Evolutionary conservation across 2,888 invertebrate species (phyloP), one percentile per base, ranked within the genome.

Genomic region (Galerucella calmariensis): DNA sequence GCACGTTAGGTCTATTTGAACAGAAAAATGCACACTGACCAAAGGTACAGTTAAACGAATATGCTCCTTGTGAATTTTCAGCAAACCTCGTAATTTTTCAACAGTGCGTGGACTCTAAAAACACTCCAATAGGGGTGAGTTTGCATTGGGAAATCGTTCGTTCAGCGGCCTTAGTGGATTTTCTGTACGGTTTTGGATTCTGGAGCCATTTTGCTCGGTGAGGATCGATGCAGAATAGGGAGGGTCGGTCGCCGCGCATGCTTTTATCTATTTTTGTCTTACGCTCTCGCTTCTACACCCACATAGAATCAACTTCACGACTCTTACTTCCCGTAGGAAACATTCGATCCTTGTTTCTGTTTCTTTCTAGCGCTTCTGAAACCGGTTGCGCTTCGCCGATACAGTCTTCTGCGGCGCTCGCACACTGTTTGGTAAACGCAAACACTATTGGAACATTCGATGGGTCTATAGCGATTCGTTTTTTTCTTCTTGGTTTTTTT

Each of bases 191-290:
- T 85, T 86, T 85, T 84, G 84, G 84, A 83, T 84, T 84, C 85
- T 86, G 87, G 85, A 86, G 88, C 88, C 87, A 87, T 88, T 87
- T 87, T 87, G 88, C 87, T 84, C 85, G 80, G 79, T 71, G 83
- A 72, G 83, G 86, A 88, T 88, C 88, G 88, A 88, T 88, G 82
- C 86, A 85, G 86, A 78, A 85, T 82, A 84, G 87, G 86, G 87
- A 85, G 87, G 86, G 86, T 81, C 86, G 84, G 82, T 79, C 82
- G 82, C 84, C 86, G 86, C 87, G 87, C 87, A 87, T 87, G 86
- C 85, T 87, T 87, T 87, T 87, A 87, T 87, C 87, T 87, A 87
- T 87, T 87, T 87, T 88, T 87, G 87, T 87, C 87, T 87, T 87
- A 86, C 82, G 83, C 83, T 86, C 87, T 86, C 87, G 80, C 86